phyloP scores from a whole-genome alignment of 2,113 vertebrate species.

The Hippopotamus amphibius region DNA sequence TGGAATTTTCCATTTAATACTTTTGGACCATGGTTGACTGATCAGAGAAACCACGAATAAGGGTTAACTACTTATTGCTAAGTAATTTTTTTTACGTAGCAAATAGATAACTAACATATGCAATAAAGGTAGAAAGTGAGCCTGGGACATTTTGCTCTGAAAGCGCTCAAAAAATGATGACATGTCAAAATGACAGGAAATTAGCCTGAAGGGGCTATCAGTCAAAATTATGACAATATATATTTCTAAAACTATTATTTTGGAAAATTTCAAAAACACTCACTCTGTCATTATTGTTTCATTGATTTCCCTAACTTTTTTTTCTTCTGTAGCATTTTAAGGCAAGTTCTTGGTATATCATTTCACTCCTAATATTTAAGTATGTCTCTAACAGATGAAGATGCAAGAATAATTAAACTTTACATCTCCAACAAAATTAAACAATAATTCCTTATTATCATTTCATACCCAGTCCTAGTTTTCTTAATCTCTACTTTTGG shows the following conservation, averaged over 20 bases:
- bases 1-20: background rate
- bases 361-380: constrained; percentile 25
- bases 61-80: no score
- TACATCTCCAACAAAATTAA: background rate
- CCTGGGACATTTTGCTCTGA: background rate
- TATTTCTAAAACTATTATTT: background rate
- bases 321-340: background rate
- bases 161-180: background rate
- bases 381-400: background rate
- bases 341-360: background rate
- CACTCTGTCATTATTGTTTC: background rate
- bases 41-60: background rate
- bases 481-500: background rate
- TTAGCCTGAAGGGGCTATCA: background rate
- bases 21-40: background rate
- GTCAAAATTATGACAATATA: background rate
- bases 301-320: background rate
- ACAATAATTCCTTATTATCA: constrained; percentile 12
- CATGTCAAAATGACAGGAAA: background rate
- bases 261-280: constrained; percentile 17
- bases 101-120: background rate
- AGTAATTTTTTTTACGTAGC: background rate
- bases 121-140: constrained; percentile 9
- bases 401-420: constrained; percentile 45
- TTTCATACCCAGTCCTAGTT: background rate